phyloP scores from a whole-genome alignment of 2,888 invertebrate genomes.

The Drosophila mimetica region DNA sequence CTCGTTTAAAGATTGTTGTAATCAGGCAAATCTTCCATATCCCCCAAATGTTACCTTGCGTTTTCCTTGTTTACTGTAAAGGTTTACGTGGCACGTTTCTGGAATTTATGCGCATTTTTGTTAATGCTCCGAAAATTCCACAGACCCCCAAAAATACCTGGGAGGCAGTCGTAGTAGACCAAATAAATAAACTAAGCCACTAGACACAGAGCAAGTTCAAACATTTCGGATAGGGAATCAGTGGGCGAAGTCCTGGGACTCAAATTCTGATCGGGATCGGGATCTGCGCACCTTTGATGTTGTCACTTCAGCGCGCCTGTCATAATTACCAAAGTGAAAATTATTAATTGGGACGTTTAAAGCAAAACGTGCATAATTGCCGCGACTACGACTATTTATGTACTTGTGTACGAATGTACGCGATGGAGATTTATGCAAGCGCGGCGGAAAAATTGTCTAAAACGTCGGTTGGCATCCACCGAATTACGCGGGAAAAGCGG shows the following conservation, averaged over 20 bases:
- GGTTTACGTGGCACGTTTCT: conserved; percentile 18
- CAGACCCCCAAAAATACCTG: conserved; percentile 27
- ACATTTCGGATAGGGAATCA: background rate
- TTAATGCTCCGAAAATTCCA: conserved; percentile 33
- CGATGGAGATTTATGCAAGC: conserved; percentile 69
- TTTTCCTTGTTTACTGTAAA: background rate
- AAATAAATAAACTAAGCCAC: conserved; percentile 18
- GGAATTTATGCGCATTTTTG: conserved; percentile 55
- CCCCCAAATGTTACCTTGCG: no score
- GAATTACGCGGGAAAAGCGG: conserved; percentile 76
- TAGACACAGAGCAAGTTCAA: background rate
- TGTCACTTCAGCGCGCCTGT: conserved; percentile 79
- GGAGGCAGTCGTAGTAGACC: conserved; percentile 6
- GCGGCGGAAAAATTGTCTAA: conserved; percentile 78
- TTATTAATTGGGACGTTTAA: conserved; percentile 81
- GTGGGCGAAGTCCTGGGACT: background rate
- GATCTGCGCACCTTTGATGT: conserved; percentile 68
- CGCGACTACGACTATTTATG: conserved; percentile 33
- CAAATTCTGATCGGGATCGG: conserved; percentile 19
- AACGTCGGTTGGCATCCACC: conserved; percentile 62
- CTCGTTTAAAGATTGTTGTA: no score
- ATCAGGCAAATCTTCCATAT: no score
- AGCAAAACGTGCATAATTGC: conserved; percentile 80
- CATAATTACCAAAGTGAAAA: conserved; percentile 81
- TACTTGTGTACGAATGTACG: background rate